phyloP scores from a whole-genome alignment of 1,140 invertebrate genomes.

The Bombus sylvicola region DNA sequence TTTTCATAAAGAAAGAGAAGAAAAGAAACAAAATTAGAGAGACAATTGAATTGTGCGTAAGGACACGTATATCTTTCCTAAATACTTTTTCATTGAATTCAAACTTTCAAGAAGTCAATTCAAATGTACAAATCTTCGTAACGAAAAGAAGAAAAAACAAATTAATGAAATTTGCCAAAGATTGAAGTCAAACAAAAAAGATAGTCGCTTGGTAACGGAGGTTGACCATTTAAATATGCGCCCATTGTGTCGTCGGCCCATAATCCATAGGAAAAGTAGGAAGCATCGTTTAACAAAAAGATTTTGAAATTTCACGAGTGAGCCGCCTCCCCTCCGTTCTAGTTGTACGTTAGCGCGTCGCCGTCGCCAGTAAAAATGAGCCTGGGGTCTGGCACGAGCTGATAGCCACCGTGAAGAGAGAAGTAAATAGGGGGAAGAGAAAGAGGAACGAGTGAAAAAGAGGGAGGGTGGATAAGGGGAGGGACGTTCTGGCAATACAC shows the following conservation, averaged over 20 bases:
- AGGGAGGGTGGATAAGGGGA: slow-evolving; percentile 43
- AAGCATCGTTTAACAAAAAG: background rate
- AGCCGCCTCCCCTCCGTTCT: background rate
- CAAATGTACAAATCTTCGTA: background rate
- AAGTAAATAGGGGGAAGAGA: slow-evolving; percentile 52
- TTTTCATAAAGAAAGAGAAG: background rate
- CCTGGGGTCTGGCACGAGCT: slow-evolving; percentile 57
- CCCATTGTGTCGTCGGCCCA: too few relatives aligned
- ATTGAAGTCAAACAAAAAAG: background rate
- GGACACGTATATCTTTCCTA: background rate
- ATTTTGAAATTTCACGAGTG: slow-evolving; percentile 1
- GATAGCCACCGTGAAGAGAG: slow-evolving; percentile 55
- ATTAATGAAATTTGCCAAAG: background rate
- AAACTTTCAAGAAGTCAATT: background rate
- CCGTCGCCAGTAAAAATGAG: slow-evolving; percentile 63
- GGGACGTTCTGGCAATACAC: slow-evolving; percentile 67
- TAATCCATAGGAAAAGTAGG: background rate
- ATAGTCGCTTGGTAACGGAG: background rate
- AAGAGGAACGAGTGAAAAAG: slow-evolving; percentile 40
- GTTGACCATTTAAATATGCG: background rate
- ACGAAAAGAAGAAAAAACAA: background rate
- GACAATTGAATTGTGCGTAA: background rate
- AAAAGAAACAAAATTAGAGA: background rate
- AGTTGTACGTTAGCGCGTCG: slow-evolving; percentile 30
- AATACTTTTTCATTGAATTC: background rate